Conservation (phyloP, 1,140 invertebrate genomes). For the Melanaphis sacchari region DNA sequence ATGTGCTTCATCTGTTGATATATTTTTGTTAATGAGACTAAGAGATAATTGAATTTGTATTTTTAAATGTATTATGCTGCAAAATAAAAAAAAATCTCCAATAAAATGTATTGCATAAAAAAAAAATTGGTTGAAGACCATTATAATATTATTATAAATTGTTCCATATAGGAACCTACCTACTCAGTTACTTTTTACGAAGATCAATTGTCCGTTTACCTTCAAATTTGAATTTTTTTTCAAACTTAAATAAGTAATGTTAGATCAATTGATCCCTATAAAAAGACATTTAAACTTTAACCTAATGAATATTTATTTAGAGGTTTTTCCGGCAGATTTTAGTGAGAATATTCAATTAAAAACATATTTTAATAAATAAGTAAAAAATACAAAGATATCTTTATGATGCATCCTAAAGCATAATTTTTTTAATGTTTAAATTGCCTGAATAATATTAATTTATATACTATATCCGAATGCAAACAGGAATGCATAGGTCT, state of each 20-base stretch:
- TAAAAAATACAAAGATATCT: background rate
- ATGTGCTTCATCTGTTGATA: no score
- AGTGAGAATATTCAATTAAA: background rate
- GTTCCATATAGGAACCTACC: no score
- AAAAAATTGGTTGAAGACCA: no score
- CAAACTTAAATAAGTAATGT: no score
- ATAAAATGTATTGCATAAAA: no score
- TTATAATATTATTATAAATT: no score
- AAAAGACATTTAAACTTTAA: background rate
- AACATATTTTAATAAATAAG: background rate
- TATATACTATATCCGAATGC: background rate
- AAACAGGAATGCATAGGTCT: background rate
- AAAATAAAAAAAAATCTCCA: no score
- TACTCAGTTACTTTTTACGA: no score
- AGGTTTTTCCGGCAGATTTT: background rate
- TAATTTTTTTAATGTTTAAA: background rate
- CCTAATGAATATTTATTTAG: background rate
- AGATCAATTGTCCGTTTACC: no score
- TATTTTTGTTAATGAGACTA: background rate
- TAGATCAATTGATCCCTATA: background rate
- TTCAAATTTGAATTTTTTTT: no score
- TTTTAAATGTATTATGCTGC: background rate
- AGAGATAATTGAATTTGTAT: background rate
- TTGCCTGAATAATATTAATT: background rate
- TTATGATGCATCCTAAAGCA: background rate